phyloP scores from a whole-genome alignment of 1,140 invertebrate species.

The Caenorhabditis remanei region DNA sequence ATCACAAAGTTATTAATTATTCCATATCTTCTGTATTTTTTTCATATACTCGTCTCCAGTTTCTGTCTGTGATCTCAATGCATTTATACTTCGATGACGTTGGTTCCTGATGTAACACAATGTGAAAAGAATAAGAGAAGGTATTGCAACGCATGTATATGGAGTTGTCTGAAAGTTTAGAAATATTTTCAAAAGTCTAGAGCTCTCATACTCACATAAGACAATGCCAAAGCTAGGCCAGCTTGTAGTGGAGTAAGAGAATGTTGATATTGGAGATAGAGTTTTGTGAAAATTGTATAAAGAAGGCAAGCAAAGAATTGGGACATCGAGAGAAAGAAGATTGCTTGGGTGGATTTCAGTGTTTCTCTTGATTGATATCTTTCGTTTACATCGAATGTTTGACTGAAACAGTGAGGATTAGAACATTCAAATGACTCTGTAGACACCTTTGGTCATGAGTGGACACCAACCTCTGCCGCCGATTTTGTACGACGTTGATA shows the following conservation, averaged over 20 bases:
- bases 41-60: conserved; percentile 24
- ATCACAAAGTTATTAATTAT: neutral
- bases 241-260: neutral
- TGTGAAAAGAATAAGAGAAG: neutral
- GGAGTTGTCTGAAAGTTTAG: conserved; percentile 28
- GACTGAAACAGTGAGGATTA: neutral
- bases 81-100: conserved; percentile 12
- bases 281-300: conserved; percentile 9
- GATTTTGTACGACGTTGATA: neutral
- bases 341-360: conserved; percentile 31
- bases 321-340: conserved; percentile 32
- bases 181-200: neutral
- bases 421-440: neutral
- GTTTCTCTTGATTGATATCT: conserved; percentile 29
- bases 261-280: neutral
- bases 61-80: conserved; percentile 25
- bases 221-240: neutral
- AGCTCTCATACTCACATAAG: neutral
- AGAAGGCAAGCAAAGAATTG: conserved; percentile 29
- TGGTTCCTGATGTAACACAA: neutral
- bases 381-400: neutral
- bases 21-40: conserved; percentile 19
- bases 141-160: conserved; percentile 4
- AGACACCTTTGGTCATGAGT: neutral
- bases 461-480: conserved; percentile 29